Evolutionary conservation across 2,797 vertebrate species (phyloP).

Genomic region (Darevskia nairensis): DNA sequence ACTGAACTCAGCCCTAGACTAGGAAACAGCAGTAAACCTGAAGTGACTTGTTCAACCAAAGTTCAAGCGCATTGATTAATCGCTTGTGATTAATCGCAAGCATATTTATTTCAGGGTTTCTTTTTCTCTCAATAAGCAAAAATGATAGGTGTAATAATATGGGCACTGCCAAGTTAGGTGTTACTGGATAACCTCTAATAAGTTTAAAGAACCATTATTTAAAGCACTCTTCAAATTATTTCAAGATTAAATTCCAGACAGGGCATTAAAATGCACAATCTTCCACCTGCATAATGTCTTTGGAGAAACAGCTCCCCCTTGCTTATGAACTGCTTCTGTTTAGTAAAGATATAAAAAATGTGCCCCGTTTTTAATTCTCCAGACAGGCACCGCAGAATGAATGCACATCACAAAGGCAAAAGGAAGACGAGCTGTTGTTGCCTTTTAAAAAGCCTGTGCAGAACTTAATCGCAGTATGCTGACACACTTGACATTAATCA

Average conservation of each 20-base stretch:
- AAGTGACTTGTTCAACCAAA: not conserved
- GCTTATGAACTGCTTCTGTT: constrained; percentile 60
- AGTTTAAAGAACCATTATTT: constrained; percentile 45
- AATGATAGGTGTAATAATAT: constrained; percentile 33
- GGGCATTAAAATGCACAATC: constrained; percentile 66
- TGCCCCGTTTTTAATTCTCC: constrained; percentile 59
- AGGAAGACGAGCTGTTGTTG: constrained; percentile 20
- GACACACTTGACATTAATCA: constrained; percentile 74
- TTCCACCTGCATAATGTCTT: constrained; percentile 49
- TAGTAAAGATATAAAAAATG: constrained; percentile 55
- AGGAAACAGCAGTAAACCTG: not conserved
- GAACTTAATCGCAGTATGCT: constrained; percentile 71
- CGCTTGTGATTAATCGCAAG: constrained; percentile 49
- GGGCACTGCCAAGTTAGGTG: not conserved
- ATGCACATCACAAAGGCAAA: constrained; percentile 47
- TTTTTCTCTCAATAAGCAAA: constrained; percentile 52
- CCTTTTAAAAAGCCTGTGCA: constrained; percentile 44
- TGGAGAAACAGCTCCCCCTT: constrained; percentile 55
- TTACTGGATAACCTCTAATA: constrained; percentile 39
- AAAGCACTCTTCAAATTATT: constrained; percentile 63
- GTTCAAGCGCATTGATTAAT: too few species aligned
- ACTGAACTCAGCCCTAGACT: not conserved
- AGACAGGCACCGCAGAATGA: constrained; percentile 43
- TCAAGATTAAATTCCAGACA: constrained; percentile 68
- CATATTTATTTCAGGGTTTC: constrained; percentile 13